A percentile compares a stretch with the other conserved stretches of the same genome.
Conservation (phyloP, 2,888 invertebrate species). For the Habrosyne pyritoides region DNA sequence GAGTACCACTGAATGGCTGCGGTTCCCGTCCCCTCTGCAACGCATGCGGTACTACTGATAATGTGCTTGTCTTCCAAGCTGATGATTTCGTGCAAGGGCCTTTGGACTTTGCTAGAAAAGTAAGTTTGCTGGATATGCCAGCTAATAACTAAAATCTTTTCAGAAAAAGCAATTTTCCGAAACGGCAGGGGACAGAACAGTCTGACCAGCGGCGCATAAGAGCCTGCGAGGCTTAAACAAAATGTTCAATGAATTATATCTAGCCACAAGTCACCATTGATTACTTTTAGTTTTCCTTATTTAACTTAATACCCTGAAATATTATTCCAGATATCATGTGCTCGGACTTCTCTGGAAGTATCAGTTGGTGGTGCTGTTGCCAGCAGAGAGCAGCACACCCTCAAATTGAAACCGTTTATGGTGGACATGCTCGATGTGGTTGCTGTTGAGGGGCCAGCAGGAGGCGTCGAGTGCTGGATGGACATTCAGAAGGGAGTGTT, state of each 20-base stretch:
- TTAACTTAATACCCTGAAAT: background rate
- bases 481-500: conserved; percentile 88
- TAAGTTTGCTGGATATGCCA: conserved; percentile 22
- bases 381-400: conserved; percentile 57
- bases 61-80: conserved; percentile 86
- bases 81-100: conserved; percentile 87
- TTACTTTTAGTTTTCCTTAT: no score
- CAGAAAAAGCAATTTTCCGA: no score
- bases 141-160: no score
- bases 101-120: conserved; percentile 86
- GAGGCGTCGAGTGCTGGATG: conserved; percentile 90
- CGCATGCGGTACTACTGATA: conserved; percentile 85
- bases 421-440: conserved; percentile 88
- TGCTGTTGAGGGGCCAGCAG: conserved; percentile 85
- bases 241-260: no score
- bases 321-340: conserved; percentile 68
- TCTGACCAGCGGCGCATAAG: no score
- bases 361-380: conserved; percentile 52
- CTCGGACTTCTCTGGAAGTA: conserved; percentile 66
- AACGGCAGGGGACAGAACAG: no score
- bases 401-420: conserved; percentile 85
- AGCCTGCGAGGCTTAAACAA: no score
- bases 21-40: conserved; percentile 85
- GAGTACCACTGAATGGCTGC: conserved; percentile 86
- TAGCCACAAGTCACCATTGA: no score